phyloP scores from a whole-genome alignment of 1,140 invertebrate genomes.

The Drosophila watanabei region DNA sequence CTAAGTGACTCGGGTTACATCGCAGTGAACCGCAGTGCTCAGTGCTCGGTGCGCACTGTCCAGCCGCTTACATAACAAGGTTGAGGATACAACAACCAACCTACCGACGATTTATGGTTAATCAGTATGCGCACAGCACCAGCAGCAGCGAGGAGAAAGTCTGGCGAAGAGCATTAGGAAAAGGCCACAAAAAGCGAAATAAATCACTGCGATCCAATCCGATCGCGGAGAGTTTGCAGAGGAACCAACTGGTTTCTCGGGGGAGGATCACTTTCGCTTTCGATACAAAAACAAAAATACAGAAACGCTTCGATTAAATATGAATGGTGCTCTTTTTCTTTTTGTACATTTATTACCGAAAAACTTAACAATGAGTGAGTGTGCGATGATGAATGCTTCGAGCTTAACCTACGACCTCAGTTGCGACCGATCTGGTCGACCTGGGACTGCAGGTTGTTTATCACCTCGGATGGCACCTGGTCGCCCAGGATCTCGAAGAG shows the following conservation, averaged over 20 bases:
- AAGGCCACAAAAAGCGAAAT: slow-evolving; percentile 39
- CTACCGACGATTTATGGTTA: slow-evolving; percentile 56
- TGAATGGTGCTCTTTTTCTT: slow-evolving; percentile 44
- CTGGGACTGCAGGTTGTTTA: slow-evolving; percentile 93
- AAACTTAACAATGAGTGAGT: slow-evolving; percentile 73
- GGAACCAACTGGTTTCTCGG: slow-evolving; percentile 63
- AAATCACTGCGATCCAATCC: slow-evolving; percentile 37
- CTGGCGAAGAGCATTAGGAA: slow-evolving; percentile 48
- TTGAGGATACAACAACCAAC: slow-evolving; percentile 58
- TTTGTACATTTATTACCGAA: slow-evolving; percentile 40
- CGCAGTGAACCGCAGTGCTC: slow-evolving; percentile 71
- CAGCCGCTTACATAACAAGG: slow-evolving; percentile 68
- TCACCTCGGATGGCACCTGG: slow-evolving; percentile 93
- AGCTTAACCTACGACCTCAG: slow-evolving; percentile 73
- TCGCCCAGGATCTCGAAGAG: slow-evolving; percentile 92
- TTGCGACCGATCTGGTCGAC: slow-evolving; percentile 92
- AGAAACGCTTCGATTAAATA: slow-evolving; percentile 57
- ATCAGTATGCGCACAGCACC: slow-evolving; percentile 64
- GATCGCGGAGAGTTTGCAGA: slow-evolving; percentile 45
- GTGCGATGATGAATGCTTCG: slow-evolving; percentile 40
- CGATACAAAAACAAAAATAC: slow-evolving; percentile 24
- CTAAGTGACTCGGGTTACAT: slow-evolving; percentile 56
- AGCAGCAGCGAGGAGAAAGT: slow-evolving; percentile 62
- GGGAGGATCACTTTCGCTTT: slow-evolving; percentile 71
- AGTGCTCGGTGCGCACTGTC: slow-evolving; percentile 45